Conservation (phyloP, 2,888 invertebrate species). For the Allophyes oxyacanthae region DNA sequence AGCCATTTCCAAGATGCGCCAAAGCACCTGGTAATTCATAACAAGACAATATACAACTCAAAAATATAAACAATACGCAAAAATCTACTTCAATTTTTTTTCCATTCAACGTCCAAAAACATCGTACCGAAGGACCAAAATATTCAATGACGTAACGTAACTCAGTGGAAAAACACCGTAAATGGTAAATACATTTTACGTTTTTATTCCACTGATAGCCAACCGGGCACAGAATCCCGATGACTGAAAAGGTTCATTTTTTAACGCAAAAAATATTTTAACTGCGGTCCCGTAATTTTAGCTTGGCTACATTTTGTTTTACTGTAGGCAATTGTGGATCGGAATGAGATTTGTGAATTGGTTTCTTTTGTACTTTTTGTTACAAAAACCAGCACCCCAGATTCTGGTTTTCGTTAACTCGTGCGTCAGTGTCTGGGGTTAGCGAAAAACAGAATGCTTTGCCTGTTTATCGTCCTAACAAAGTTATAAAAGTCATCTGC, state of each 20-base stretch:
- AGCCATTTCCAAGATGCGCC: too few species aligned
- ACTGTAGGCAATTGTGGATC: constrained; percentile 13
- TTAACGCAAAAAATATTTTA: constrained; percentile 30
- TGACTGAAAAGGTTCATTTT: constrained; percentile 24
- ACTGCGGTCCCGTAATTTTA: constrained; percentile 5
- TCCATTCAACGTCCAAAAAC: constrained; percentile 1
- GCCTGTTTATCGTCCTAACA: too few species aligned
- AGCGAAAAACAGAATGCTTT: too few species aligned
- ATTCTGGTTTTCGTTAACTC: too few species aligned
- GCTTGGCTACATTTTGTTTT: constrained; percentile 19
- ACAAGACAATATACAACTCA: too few species aligned
- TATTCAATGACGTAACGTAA: constrained; percentile 6
- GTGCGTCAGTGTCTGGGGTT: too few species aligned
- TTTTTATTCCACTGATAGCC: constrained; percentile 11
- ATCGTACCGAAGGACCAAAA: constrained; percentile 2
- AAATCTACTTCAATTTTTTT: too few species aligned
- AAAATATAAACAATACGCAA: too few species aligned
- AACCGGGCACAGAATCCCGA: constrained; percentile 13
- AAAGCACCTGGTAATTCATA: too few species aligned
- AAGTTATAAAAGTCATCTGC: too few species aligned
- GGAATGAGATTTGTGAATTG: constrained; percentile 2
- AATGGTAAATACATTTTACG: constrained; percentile 22
- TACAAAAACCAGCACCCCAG: too few species aligned
- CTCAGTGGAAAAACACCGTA: constrained; percentile 20
- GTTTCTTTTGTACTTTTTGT: background rate